Evolutionary conservation across 2,113 vertebrate genomes (phyloP).

Genomic region (Myrmecobius fasciatus): DNA sequence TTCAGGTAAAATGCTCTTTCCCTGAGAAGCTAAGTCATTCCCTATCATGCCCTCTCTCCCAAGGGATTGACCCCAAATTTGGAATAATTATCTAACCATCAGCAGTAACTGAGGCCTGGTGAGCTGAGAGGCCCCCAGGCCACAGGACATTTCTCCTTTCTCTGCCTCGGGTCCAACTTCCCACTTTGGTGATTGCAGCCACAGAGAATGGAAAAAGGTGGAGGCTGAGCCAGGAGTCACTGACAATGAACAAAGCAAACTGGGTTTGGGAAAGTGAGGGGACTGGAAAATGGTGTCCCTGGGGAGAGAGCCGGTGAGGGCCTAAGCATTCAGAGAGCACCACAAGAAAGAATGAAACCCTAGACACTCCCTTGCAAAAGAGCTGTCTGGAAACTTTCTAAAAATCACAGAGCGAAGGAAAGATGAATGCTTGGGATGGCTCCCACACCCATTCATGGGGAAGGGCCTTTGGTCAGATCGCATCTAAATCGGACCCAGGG

Average conservation of each 20-base stretch:
- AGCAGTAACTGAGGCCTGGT: accelerated
- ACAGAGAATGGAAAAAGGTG: neutral
- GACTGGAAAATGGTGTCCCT: neutral
- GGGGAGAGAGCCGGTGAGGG: neutral
- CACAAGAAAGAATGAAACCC: neutral
- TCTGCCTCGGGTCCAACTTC: neutral
- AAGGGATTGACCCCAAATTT: no score
- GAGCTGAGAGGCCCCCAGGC: accelerated
- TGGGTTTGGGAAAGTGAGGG: neutral
- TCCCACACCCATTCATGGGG: neutral
- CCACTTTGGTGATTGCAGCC: neutral
- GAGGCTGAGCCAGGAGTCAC: neutral
- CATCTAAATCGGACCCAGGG: neutral
- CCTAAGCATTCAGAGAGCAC: neutral
- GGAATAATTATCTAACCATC: neutral
- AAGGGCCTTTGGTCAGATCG: neutral
- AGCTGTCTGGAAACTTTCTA: neutral
- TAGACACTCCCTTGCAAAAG: neutral
- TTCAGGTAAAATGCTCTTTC: neutral
- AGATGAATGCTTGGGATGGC: neutral
- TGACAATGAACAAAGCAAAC: accelerated
- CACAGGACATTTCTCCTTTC: neutral
- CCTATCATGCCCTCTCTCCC: neutral
- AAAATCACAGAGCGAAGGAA: neutral
- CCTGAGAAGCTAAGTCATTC: neutral